Evolutionary conservation across 2,797 vertebrate genomes (phyloP).

Genomic region (Trematomus bernacchii): DNA sequence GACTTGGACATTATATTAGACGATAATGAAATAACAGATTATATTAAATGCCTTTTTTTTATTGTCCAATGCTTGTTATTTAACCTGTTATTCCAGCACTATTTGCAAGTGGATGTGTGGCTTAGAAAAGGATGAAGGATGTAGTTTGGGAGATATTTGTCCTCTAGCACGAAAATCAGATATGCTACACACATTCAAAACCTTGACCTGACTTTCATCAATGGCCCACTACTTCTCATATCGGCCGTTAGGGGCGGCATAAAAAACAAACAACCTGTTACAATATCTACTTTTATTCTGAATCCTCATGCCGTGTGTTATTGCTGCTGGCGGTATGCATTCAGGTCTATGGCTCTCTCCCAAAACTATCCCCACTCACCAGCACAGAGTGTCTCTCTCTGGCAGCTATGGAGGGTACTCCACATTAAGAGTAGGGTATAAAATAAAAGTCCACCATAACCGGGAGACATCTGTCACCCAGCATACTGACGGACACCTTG

Average conservation of each 20-base stretch:
- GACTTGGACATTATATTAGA: no score
- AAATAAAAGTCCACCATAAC: slow-evolving; percentile 24
- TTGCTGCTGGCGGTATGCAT: background rate
- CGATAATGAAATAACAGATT: no score
- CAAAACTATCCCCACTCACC: background rate
- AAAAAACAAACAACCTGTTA: slow-evolving; percentile 4
- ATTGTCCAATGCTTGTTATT: no score
- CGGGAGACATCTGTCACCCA: slow-evolving; percentile 19
- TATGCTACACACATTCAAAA: background rate
- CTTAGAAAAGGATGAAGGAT: no score
- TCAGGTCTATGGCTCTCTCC: slow-evolving; percentile 6
- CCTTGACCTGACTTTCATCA: slow-evolving; percentile 5
- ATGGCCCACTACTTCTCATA: background rate
- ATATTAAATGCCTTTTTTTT: no score
- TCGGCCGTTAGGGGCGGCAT: background rate
- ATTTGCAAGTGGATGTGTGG: no score
- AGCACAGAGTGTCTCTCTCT: background rate
- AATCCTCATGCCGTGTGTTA: background rate
- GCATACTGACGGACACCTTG: slow-evolving; percentile 27
- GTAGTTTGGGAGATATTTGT: no score
- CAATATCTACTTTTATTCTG: background rate
- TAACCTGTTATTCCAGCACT: no score
- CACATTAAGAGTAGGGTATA: slow-evolving; percentile 6
- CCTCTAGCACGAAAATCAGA: no score
- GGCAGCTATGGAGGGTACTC: slow-evolving; percentile 14